These are phyloP conservation scores for Reinhardtius hippoglossoides DNA, from an alignment of 2,113 vertebrate species.

Conservation along the genomic window DNA sequence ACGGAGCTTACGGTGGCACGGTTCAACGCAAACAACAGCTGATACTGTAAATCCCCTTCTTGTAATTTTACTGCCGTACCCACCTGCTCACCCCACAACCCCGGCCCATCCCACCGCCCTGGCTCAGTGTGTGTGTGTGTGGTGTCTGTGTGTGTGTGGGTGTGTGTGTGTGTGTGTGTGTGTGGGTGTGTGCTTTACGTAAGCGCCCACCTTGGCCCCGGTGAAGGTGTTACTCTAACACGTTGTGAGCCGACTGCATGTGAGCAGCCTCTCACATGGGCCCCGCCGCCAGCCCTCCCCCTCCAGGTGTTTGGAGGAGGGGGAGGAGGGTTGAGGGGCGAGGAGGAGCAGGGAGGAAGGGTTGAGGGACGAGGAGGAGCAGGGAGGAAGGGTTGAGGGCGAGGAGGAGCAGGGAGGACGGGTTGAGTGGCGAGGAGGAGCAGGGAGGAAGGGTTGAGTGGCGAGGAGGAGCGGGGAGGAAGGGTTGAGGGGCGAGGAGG, in stretches of 20 bases:
- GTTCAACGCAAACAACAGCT: constrained; percentile 59
- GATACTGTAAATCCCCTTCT: constrained; percentile 21
- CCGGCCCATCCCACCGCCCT: neutral
- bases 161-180: neutral
- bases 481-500: too few relatives aligned
- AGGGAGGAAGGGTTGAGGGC: too few relatives aligned
- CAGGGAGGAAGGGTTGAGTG: too few relatives aligned
- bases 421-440: too few relatives aligned
- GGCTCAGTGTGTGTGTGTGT: neutral
- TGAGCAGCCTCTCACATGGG: constrained; percentile 80
- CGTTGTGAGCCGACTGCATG: constrained; percentile 75
- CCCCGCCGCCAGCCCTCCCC: constrained; percentile 20
- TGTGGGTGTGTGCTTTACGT: constrained; percentile 51
- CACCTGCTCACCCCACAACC: constrained; percentile 17
- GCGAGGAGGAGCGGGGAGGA: too few relatives aligned
- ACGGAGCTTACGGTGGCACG: constrained; percentile 12
- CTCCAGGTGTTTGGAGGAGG: constrained; percentile 80
- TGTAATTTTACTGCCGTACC: neutral
- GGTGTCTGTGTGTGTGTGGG: neutral
- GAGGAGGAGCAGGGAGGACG: too few relatives aligned
- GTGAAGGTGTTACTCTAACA: constrained; percentile 81
- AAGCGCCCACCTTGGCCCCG: constrained; percentile 52
- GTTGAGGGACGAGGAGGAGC: too few relatives aligned
- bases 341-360: too few relatives aligned
- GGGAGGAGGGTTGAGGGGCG: too few relatives aligned